A percentile compares a stretch with the other conserved stretches of the same genome.
Conservation (phyloP, 2,888 invertebrate genomes). For the Lasioglossum pauxillum region DNA sequence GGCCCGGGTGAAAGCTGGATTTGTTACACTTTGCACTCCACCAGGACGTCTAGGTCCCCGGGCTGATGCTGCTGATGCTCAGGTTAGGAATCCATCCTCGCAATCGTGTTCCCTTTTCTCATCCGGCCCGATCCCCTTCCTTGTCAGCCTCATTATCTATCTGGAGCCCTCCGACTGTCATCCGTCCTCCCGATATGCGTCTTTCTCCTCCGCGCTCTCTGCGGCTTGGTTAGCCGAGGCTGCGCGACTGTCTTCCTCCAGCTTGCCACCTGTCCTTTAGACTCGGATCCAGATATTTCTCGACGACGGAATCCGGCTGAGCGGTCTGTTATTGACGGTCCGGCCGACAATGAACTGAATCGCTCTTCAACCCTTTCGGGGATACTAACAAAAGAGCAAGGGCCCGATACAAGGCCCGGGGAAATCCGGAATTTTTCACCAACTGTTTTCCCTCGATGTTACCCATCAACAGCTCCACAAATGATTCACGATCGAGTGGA, state of each 20-base stretch:
- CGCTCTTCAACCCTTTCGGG: conserved; percentile 45
- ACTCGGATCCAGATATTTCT: conserved; percentile 52
- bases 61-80: conserved; percentile 64
- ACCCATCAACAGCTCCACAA: too few species aligned
- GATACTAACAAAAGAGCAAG: conserved; percentile 27
- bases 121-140: conserved; percentile 55
- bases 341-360: conserved; percentile 46
- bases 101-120: conserved; percentile 66
- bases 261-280: conserved; percentile 49
- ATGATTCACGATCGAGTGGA: too few species aligned
- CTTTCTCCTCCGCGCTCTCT: conserved; percentile 52
- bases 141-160: conserved; percentile 71
- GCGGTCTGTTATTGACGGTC: conserved; percentile 54
- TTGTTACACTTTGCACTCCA: conserved; percentile 84
- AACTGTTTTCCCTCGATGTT: not conserved
- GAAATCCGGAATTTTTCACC: not conserved
- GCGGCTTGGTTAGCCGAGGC: conserved; percentile 3
- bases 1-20: conserved; percentile 84
- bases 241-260: conserved; percentile 29
- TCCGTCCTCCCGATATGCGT: conserved; percentile 66
- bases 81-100: conserved; percentile 69
- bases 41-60: conserved; percentile 78
- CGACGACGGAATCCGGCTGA: conserved; percentile 51
- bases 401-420: not conserved
- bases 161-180: conserved; percentile 63